A percentile compares a stretch with the other conserved stretches of the same genome.
Evolutionary conservation across 2,888 invertebrate species (phyloP).

Genomic region (Acanthosepion esculentum): DNA sequence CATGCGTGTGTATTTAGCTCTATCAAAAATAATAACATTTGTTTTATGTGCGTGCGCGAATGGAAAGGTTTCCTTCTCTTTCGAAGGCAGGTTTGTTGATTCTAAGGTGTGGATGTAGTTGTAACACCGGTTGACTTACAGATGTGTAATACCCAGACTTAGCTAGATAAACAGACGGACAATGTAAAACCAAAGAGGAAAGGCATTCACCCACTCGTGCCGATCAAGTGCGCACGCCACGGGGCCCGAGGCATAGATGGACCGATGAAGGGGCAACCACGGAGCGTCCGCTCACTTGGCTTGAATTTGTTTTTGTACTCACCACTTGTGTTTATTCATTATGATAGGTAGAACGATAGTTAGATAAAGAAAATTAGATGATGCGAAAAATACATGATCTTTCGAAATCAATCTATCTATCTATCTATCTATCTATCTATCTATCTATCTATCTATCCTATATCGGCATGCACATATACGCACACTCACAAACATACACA

Average conservation of each 20-base stretch:
- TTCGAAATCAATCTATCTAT: not conserved
- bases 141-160: not conserved
- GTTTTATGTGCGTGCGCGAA: not conserved
- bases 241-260: not conserved
- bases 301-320: not conserved
- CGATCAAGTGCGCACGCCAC: not conserved
- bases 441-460: no score
- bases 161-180: not conserved
- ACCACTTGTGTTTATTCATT: not conserved
- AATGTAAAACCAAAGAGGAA: not conserved
- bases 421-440: no score
- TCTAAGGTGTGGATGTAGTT: not conserved
- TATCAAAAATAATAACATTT: not conserved
- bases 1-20: not conserved
- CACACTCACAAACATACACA: no score
- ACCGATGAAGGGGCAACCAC: not conserved
- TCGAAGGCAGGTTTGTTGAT: not conserved
- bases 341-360: not conserved
- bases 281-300: not conserved
- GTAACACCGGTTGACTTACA: not conserved
- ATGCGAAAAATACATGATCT: not conserved
- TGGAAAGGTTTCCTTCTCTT: not conserved
- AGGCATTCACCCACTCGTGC: not conserved
- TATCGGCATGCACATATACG: no score
- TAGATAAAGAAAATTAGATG: not conserved